phyloP scores from a whole-genome alignment of 2,113 vertebrate species.

The Bungarus multicinctus region DNA sequence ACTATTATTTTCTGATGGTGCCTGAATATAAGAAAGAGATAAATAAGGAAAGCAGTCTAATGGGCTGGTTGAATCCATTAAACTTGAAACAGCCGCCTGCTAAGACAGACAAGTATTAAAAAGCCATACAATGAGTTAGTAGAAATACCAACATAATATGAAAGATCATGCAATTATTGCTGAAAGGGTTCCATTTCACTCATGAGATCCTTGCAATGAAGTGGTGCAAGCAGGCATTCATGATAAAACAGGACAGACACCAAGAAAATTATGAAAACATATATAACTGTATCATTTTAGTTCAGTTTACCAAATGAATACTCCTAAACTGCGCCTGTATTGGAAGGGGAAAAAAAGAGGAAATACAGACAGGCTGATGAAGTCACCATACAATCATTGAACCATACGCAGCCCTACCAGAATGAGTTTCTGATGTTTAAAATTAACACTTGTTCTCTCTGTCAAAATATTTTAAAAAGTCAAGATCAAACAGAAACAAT shows the following conservation, averaged over 20 bases:
- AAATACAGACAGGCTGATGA: slow-evolving; percentile 71
- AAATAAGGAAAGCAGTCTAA: slow-evolving; percentile 61
- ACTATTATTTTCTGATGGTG: slow-evolving; percentile 81
- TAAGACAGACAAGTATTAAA: slow-evolving; percentile 83
- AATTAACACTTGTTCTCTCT: slow-evolving; percentile 69
- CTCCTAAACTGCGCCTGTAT: slow-evolving; percentile 79
- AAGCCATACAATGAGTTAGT: slow-evolving; percentile 86
- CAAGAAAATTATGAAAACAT: slow-evolving; percentile 70
- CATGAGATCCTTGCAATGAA: slow-evolving; percentile 78
- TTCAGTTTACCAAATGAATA: slow-evolving; percentile 75
- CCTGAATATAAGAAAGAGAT: slow-evolving; percentile 71
- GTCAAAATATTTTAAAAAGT: slow-evolving; percentile 54
- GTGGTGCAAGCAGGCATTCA: slow-evolving; percentile 76
- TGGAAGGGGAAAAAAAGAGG: slow-evolving; percentile 67
- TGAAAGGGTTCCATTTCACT: slow-evolving; percentile 77
- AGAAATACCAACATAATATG: slow-evolving; percentile 69
- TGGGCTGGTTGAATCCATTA: slow-evolving; percentile 50
- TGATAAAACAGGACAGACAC: slow-evolving; percentile 71
- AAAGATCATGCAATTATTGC: slow-evolving; percentile 82
- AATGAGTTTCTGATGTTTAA: slow-evolving; percentile 68
- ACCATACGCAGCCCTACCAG: slow-evolving; percentile 78
- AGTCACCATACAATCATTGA: slow-evolving; percentile 70
- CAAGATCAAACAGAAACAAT: slow-evolving; percentile 58
- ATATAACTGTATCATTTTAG: slow-evolving; percentile 69
- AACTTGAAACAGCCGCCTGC: slow-evolving; percentile 71